Percentiles rank a stretch among this genome's conserved stretches.
These are phyloP conservation scores for Scotopteryx bipunctaria DNA, from an alignment of 2,888 invertebrate species.

Conservation along the genomic window DNA sequence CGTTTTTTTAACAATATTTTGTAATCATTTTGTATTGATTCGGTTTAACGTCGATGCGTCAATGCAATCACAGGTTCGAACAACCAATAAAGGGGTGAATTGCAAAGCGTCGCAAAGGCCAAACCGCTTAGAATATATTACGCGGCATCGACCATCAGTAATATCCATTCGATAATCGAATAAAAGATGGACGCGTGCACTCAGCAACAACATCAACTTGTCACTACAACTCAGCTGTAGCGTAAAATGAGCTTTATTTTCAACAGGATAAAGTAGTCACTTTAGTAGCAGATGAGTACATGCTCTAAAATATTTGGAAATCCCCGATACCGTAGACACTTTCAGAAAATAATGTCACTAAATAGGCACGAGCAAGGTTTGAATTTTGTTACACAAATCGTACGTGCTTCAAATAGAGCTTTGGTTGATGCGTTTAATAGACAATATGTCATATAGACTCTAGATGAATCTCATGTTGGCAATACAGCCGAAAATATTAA, in stretches of 20 bases:
- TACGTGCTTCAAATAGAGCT: too few relatives aligned
- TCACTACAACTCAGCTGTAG: slow-evolving; percentile 1
- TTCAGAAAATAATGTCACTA: too few relatives aligned
- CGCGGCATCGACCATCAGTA: slow-evolving; percentile 37
- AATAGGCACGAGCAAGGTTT: too few relatives aligned
- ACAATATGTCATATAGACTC: too few relatives aligned
- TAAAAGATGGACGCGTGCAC: slow-evolving; percentile 54
- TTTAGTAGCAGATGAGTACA: not conserved
- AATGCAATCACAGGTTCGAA: slow-evolving; percentile 1
- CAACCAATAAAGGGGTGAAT: slow-evolving; percentile 19
- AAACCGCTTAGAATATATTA: slow-evolving; percentile 37
- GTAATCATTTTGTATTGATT: not conserved
- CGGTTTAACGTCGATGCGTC: not conserved
- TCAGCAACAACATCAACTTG: slow-evolving; percentile 19
- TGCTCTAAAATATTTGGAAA: too few relatives aligned
- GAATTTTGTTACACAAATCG: too few relatives aligned
- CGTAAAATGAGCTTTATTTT: slow-evolving; percentile 7
- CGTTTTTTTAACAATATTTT: too few relatives aligned
- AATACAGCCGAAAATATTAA: too few relatives aligned
- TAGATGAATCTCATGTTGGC: too few relatives aligned
- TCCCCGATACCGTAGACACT: too few relatives aligned
- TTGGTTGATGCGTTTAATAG: too few relatives aligned
- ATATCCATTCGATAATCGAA: slow-evolving; percentile 63
- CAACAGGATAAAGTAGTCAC: not conserved
- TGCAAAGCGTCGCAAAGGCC: slow-evolving; percentile 33